Evolutionary conservation across 2,888 invertebrate species (phyloP), one percentile per base, ranked within the genome.

Genomic region (Fissipunctia ypsillon): DNA sequence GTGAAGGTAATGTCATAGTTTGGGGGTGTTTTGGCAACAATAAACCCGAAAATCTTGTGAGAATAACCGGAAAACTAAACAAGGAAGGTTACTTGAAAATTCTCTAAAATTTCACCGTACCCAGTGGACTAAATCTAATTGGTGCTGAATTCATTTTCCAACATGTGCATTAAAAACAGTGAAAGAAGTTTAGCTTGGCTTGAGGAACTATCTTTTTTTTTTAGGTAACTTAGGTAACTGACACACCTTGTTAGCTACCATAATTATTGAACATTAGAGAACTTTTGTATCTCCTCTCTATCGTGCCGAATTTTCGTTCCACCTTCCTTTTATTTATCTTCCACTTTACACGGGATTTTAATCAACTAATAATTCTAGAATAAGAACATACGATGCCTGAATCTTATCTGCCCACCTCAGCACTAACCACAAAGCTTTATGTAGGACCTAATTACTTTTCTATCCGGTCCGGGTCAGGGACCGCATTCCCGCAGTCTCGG

Each of bases 381-480:
- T 19, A 31, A 28, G 54, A 60, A 56, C 59, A 59, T n/a, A 54
- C 38, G 22, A 56, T 31, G 22, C 52, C 63, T 48, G 25, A 72
- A 76, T 78, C 79, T 74, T 76, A 80, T 74, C 68, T 66, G 64
- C 56, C 28, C 28, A 28, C 68, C 72, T 80, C 71, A 70, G 79
- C 69, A 71, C 57, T 41, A 73, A 60, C 57, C 52, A 79, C 78
- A 75, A 74, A 77, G 56, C 59, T 69, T 65, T 86, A 84, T 84
- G 87, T 83, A 80, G 68, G 61, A 85, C 81, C 86, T 90, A 90
- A 90, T 90, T 90, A 87, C 88, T 87, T 89, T 87, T 84, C 87
- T 78, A 85, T 79, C 70, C 73, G 76, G 68, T 71, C 50, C 59
- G 77, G 78, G 70, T 72, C 72, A 31, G 28, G 66, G 50, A 76